These are phyloP conservation scores for Cenopis cana DNA, from an alignment of 2,888 invertebrate species.

Conservation along the genomic window DNA sequence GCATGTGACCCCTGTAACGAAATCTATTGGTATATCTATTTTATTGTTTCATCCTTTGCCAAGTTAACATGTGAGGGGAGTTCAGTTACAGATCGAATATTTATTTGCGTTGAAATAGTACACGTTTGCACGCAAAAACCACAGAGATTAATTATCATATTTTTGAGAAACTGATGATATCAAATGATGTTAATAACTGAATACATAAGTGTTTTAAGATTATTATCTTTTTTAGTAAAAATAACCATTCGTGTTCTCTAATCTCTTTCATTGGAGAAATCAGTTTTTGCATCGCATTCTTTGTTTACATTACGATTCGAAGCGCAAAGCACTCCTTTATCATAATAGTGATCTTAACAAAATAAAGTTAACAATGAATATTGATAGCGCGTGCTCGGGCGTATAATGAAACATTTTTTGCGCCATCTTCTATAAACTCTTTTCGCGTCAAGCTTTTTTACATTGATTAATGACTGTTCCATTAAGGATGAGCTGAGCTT, in stretches of 20 bases:
- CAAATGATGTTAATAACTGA: background rate
- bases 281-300: background rate
- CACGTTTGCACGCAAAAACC: background rate
- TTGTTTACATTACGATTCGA: slow-evolving; percentile 23
- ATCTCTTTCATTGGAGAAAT: background rate
- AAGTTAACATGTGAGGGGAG: slow-evolving; percentile 43
- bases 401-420: slow-evolving; percentile 65
- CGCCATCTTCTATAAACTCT: slow-evolving; percentile 62
- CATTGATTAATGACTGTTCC: slow-evolving; percentile 69
- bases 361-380: slow-evolving; percentile 55
- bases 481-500: slow-evolving; percentile 59
- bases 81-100: background rate
- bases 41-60: slow-evolving; percentile 65
- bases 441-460: slow-evolving; percentile 64
- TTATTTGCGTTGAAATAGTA: background rate
- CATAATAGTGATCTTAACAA: slow-evolving; percentile 39
- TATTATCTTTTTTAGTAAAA: background rate
- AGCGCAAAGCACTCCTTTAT: slow-evolving; percentile 28
- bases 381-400: slow-evolving; percentile 58
- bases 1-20: slow-evolving; percentile 60
- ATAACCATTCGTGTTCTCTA: background rate
- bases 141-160: background rate
- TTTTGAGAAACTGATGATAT: background rate
- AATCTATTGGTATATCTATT: slow-evolving; percentile 66
- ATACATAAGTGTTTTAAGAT: background rate